These are phyloP conservation scores for Cryptops parisi DNA, from an alignment of 2,888 invertebrate genomes.

Conservation along the genomic window DNA sequence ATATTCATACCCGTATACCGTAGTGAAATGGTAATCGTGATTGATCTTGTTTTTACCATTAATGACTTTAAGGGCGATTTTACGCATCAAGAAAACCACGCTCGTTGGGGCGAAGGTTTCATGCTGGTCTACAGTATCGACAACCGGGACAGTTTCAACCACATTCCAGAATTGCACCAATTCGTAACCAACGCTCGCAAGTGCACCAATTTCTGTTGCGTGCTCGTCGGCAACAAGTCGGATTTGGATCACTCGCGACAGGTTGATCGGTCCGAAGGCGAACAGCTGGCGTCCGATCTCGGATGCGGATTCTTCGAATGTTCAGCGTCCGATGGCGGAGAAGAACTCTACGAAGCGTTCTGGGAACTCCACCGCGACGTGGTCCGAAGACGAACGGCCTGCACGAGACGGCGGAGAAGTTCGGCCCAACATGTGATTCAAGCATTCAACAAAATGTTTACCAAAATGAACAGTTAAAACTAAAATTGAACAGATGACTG, in stretches of 20 bases:
- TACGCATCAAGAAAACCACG: conserved; percentile 25
- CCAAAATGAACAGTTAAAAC: conserved; percentile 12
- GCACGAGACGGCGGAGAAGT: conserved; percentile 27
- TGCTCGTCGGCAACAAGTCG: conserved; percentile 29
- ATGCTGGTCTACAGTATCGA: conserved; percentile 28
- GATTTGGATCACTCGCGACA: conserved; percentile 27
- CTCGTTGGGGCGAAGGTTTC: conserved; percentile 30
- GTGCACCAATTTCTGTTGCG: conserved; percentile 26
- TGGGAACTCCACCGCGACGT: conserved; percentile 30
- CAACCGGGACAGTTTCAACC: conserved; percentile 28
- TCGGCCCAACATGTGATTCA: conserved; percentile 25
- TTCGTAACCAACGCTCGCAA: conserved; percentile 27
- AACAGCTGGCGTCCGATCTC: conserved; percentile 26
- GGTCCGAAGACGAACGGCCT: conserved; percentile 25
- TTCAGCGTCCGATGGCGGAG: conserved; percentile 29
- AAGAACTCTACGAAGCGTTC: conserved; percentile 29
- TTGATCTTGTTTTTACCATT: neutral
- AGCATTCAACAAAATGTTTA: conserved; percentile 21
- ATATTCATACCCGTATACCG: neutral
- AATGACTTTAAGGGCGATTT: conserved; percentile 8
- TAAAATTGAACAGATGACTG: no score
- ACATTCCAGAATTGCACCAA: conserved; percentile 24
- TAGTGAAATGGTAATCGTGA: neutral
- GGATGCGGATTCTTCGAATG: conserved; percentile 29
- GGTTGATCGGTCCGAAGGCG: conserved; percentile 26